Conservation (phyloP, 2,797 vertebrate genomes). For the Hoplostethus atlanticus region DNA sequence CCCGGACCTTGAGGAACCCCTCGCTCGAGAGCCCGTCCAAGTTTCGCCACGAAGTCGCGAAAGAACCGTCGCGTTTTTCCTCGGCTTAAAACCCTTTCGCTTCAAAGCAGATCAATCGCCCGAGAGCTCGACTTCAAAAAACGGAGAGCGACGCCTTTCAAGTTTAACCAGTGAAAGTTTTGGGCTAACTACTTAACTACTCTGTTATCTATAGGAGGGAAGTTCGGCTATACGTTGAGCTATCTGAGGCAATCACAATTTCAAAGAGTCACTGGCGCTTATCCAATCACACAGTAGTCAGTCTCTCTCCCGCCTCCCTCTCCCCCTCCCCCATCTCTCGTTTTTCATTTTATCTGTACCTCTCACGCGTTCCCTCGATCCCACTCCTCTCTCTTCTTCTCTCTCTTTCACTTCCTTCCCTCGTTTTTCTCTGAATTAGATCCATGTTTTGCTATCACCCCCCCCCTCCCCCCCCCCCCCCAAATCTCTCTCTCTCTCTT, state of each 20-base stretch:
- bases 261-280: conserved; percentile 80
- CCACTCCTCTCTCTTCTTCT: conserved; percentile 33
- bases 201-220: conserved; percentile 70
- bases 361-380: conserved; percentile 69
- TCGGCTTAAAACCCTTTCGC: conserved; percentile 23
- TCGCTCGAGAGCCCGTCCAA: conserved; percentile 41
- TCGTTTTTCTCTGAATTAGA: conserved; percentile 68
- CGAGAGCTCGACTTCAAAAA: conserved; percentile 47
- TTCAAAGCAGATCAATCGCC: conserved; percentile 62
- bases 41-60: not conserved
- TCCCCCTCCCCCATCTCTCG: not conserved
- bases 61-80: not conserved
- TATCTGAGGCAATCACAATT: conserved; percentile 74
- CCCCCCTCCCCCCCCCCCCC: conserved; percentile 4
- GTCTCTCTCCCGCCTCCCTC: conserved; percentile 5
- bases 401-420: conserved; percentile 28
- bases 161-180: conserved; percentile 60
- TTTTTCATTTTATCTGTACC: conserved; percentile 66
- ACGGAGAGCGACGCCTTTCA: conserved; percentile 55
- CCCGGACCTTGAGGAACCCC: not conserved
- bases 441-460: conserved; percentile 69
- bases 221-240: conserved; percentile 69
- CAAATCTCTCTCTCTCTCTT: conserved; percentile 37
- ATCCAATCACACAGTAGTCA: conserved; percentile 77
- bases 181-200: conserved; percentile 36